These are phyloP conservation scores for Mormyrus lacerda DNA, from an alignment of 2,113 vertebrate species.

Conservation along the genomic window DNA sequence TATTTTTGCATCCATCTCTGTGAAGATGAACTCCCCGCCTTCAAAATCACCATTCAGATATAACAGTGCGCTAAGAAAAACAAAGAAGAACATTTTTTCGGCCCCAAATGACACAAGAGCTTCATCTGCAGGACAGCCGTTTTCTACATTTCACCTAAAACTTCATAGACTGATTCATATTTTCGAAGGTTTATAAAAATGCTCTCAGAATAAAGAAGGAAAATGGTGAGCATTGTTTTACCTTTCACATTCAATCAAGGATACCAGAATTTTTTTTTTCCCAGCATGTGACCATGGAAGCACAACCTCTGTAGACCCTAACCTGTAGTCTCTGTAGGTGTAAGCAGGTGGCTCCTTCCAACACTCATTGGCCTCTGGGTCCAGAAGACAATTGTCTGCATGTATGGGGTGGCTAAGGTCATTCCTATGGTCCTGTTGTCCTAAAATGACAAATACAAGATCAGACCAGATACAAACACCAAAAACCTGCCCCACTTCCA, in stretches of 20 bases:
- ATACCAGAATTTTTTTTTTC: neutral
- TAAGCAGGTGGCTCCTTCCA: conserved; percentile 96
- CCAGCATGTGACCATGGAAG: neutral
- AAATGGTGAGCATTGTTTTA: neutral
- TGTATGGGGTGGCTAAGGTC: conserved; percentile 97
- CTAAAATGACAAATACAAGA: conserved; percentile 56
- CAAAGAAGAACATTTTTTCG: neutral
- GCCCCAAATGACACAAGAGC: neutral
- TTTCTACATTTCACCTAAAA: neutral
- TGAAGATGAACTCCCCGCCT: conserved; percentile 96
- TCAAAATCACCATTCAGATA: conserved; percentile 94
- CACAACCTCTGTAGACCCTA: neutral
- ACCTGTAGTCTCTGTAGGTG: conserved; percentile 94
- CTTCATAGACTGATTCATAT: neutral
- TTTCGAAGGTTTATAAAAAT: neutral
- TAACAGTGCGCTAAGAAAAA: conserved; percentile 71
- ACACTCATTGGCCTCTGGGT: conserved; percentile 87
- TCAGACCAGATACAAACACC: neutral
- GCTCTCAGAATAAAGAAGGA: neutral
- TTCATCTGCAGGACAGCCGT: neutral
- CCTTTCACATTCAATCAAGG: too few relatives aligned
- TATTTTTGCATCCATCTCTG: conserved; percentile 93
- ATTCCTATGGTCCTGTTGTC: conserved; percentile 87
- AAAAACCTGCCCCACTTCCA: neutral
- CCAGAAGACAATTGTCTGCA: conserved; percentile 92